Evolutionary conservation across 1,140 invertebrate genomes (phyloP), one percentile per base, ranked within the genome.

Genomic region (Drosophila kikkawai): DNA sequence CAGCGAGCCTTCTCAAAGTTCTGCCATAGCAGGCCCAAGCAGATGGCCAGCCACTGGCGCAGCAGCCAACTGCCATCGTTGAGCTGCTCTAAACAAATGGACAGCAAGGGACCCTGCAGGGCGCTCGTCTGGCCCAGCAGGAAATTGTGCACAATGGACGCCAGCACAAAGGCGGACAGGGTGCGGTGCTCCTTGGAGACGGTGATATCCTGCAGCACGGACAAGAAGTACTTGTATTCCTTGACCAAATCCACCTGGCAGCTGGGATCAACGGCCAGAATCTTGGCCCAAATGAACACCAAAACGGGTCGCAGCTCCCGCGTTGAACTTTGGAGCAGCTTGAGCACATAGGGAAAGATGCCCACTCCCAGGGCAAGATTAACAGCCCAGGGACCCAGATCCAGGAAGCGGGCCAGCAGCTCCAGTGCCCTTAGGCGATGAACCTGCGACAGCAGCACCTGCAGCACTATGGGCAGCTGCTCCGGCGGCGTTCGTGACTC

Each of bases 221-320:
- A 95, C 29, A 99, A 93, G 92, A 99, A 99, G 93, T 99, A 99
- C 92, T 97, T 98, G 93, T 99, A 98, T 67, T 99, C 99, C 80
- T 99, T 96, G 11, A 99, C 97, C 71, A 99, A 94, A 93, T 99
- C 99, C 70, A 95, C 95, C 94, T 99, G 98, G 92, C 98, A 99
- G 59, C 96, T 98, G 93, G 96, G 96, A 93, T 99, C 99, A 12
- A 99, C 98, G 64, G 98, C 98, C 51, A 99, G 94, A 79, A 99
- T 99, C 94, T 99, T 99, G 7, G 99, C 98, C 99, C 99, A 99
- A 77, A 99, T 99, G 91, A 99, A 99, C 34, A 99, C 98, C 55
- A 99, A 94, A 41, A 99, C 94, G 11, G 98, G 97, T 37, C 98
- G 94, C 60, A 99, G 94, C 93, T 99, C 99, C 79, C 95, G 95